Percentiles rank a stretch among this genome's conserved stretches.
These are phyloP conservation scores for Octomys mimax DNA, from an alignment of 2,797 vertebrate genomes.

Conservation along the genomic window DNA sequence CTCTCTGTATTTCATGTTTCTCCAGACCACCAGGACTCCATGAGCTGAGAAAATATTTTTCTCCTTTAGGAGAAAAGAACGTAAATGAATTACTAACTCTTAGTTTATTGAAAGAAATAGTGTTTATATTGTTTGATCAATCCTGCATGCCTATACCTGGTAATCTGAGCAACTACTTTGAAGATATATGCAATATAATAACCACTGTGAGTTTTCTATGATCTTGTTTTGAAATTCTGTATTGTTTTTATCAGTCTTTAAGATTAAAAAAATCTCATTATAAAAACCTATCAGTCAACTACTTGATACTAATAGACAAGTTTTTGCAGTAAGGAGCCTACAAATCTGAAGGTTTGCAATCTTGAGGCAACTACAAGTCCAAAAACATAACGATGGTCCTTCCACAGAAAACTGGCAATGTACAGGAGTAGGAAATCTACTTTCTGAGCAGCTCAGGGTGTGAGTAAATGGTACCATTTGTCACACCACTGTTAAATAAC, in stretches of 20 bases:
- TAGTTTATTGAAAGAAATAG: too few relatives aligned
- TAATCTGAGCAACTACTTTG: too few relatives aligned
- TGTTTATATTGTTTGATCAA: too few relatives aligned
- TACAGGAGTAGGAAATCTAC: constrained; percentile 52
- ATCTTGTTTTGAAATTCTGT: too few relatives aligned
- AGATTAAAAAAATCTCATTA: background rate
- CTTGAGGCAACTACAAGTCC: constrained; percentile 46
- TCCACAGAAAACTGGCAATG: constrained; percentile 16
- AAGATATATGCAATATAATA: too few relatives aligned
- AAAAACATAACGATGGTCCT: constrained; percentile 24
- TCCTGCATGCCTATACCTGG: too few relatives aligned
- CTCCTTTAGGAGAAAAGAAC: background rate
- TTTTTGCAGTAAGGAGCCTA: constrained; percentile 39
- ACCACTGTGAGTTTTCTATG: too few relatives aligned
- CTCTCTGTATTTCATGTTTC: background rate
- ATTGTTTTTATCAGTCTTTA: too few relatives aligned
- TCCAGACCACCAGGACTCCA: background rate
- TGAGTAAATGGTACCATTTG: constrained; percentile 63
- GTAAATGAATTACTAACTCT: too few relatives aligned
- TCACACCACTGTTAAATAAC: constrained; percentile 62
- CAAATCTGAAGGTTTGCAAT: constrained; percentile 43
- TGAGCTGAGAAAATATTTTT: constrained; percentile 26
- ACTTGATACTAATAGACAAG: constrained; percentile 2
- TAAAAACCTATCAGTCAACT: constrained; percentile 4
- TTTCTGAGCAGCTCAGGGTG: constrained; percentile 26